A percentile compares a stretch with the other conserved stretches of the same genome.
These are phyloP conservation scores for Choristoneura rosaceana DNA, from an alignment of 2,888 invertebrate genomes.

Conservation along the genomic window DNA sequence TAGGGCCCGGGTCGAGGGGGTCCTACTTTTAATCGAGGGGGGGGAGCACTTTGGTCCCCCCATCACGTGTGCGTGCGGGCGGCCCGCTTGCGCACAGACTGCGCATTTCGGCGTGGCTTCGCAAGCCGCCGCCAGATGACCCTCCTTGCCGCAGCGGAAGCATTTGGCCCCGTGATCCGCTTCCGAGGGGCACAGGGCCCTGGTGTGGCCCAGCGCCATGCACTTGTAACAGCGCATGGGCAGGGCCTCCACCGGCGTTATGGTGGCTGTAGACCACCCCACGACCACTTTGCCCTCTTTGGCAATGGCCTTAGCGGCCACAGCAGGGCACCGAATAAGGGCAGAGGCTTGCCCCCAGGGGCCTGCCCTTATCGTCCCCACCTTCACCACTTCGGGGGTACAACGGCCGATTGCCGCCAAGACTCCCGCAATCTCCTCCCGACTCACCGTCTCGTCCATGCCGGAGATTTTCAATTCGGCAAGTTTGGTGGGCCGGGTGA, in stretches of 20 bases:
- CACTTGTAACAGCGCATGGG: not conserved
- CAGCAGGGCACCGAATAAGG: not conserved
- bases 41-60: not conserved
- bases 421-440: not conserved
- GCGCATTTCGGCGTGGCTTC: not conserved
- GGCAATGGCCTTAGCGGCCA: not conserved
- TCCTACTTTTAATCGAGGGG: not conserved
- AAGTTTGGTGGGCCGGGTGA: not conserved
- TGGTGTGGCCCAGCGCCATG: too few species aligned
- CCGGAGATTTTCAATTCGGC: not conserved
- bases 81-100: not conserved
- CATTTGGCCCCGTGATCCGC: not conserved
- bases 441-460: not conserved
- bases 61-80: not conserved
- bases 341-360: not conserved
- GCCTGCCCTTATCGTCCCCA: not conserved
- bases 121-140: not conserved
- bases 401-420: not conserved
- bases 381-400: not conserved
- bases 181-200: not conserved
- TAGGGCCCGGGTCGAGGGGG: not conserved
- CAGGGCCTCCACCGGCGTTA: not conserved
- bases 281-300: not conserved
- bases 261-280: not conserved
- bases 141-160: not conserved